phyloP scores from a whole-genome alignment of 1,140 invertebrate genomes.

The Muscidifurax raptorellus region DNA sequence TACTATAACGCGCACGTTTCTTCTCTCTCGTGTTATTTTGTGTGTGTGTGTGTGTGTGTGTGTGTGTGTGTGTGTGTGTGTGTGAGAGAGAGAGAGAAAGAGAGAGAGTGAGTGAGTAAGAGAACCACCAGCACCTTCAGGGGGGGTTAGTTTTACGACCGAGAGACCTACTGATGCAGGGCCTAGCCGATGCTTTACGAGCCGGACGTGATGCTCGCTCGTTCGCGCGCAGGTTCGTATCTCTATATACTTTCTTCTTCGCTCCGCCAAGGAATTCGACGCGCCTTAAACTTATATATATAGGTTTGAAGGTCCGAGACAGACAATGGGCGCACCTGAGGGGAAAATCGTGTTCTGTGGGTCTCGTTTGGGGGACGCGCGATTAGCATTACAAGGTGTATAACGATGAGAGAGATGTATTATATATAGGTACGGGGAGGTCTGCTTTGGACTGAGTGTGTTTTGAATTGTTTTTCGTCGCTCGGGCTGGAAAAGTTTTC shows the following conservation, averaged over 20 bases:
- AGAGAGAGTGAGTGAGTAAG: background rate
- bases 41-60: no score
- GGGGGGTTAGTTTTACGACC: conserved; percentile 32
- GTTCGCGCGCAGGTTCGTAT: background rate
- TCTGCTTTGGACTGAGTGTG: background rate
- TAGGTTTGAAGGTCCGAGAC: background rate
- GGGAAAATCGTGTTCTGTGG: background rate
- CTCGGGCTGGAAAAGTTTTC: background rate
- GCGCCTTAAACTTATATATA: background rate
- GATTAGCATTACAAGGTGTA: conserved; percentile 25
- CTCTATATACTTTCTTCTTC: no score
- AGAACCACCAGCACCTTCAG: background rate
- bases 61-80: no score
- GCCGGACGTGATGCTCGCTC: background rate
- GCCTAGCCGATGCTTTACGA: conserved; percentile 12
- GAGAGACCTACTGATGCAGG: conserved; percentile 27
- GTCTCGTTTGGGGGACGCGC: background rate
- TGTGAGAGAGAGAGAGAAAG: background rate
- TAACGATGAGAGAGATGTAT: background rate
- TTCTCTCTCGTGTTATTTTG: background rate
- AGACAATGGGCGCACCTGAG: no score
- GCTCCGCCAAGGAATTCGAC: conserved; percentile 18
- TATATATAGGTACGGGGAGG: no score
- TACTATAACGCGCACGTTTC: background rate
- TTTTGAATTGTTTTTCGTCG: background rate